phyloP scores from a whole-genome alignment of 1,140 invertebrate species.

The Brachystomella parvula region DNA sequence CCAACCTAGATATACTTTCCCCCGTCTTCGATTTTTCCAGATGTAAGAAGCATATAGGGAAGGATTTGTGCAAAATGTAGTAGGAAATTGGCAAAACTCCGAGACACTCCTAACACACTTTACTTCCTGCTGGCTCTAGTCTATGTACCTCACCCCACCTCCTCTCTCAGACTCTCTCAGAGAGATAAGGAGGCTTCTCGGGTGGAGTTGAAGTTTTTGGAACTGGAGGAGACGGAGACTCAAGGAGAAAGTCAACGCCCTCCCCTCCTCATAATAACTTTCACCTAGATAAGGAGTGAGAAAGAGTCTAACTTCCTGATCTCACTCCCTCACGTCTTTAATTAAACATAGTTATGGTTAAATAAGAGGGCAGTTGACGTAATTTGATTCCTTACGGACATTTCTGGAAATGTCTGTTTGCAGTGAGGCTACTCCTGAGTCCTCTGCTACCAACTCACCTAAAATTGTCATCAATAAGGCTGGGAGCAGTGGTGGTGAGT shows the following conservation, averaged over 20 bases:
- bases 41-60: not conserved
- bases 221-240: not conserved
- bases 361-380: not conserved
- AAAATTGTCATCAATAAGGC: constrained; percentile 1
- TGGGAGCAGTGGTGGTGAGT: not conserved
- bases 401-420: not conserved
- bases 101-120: not conserved
- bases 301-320: not conserved
- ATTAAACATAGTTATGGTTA: not conserved
- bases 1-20: not conserved
- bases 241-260: not conserved
- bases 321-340: not conserved
- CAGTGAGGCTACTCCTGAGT: not conserved
- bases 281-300: not conserved
- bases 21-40: constrained; percentile 7
- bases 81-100: not conserved
- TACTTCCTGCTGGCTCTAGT: too few species aligned
- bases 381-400: not conserved
- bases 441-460: not conserved
- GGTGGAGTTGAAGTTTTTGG: too few species aligned
- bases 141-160: too few species aligned
- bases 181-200: not conserved
- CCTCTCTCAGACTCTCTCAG: not conserved
- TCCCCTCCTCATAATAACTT: too few species aligned
- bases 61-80: too few species aligned